Conservation (phyloP, 2,888 invertebrate species). For the Charanyca ferruginea region DNA sequence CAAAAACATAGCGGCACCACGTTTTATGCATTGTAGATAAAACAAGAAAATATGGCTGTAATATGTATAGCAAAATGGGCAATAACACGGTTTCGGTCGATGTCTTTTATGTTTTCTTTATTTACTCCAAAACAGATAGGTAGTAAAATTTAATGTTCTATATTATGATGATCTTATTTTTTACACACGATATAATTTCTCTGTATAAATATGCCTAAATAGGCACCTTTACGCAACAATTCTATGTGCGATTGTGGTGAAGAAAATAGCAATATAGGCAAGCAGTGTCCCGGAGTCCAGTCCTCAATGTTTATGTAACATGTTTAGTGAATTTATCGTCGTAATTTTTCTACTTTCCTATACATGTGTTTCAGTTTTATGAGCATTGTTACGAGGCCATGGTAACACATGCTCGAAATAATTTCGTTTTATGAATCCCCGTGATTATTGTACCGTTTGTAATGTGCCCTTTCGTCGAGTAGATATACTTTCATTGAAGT, state of each 20-base stretch:
- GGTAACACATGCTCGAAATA: conserved; percentile 71
- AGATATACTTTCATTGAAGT: conserved; percentile 43
- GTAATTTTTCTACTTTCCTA: conserved; percentile 75
- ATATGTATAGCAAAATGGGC: conserved; percentile 67
- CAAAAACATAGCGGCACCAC: conserved; percentile 29
- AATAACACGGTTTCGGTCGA: conserved; percentile 68
- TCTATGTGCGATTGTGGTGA: conserved; percentile 26
- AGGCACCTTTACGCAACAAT: conserved; percentile 11
- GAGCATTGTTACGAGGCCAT: conserved; percentile 69
- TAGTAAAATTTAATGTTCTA: conserved; percentile 67
- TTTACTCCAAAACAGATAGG: conserved; percentile 69
- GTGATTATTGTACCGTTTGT: conserved; percentile 57
- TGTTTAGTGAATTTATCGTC: conserved; percentile 77
- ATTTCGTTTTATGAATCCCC: conserved; percentile 69
- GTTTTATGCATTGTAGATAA: conserved; percentile 66
- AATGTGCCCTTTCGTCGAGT: conserved; percentile 9
- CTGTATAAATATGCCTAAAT: no score
- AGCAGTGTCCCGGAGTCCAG: conserved; percentile 69
- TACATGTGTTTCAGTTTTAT: conserved; percentile 75
- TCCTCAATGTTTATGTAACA: conserved; percentile 73
- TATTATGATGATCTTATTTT: conserved; percentile 59
- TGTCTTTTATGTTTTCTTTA: conserved; percentile 69
- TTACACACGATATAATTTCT: conserved; percentile 51
- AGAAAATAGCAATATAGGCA: conserved; percentile 53
- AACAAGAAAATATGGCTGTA: conserved; percentile 66